phyloP scores from a whole-genome alignment of 1,140 invertebrate species.

The Caerostris darwini region DNA sequence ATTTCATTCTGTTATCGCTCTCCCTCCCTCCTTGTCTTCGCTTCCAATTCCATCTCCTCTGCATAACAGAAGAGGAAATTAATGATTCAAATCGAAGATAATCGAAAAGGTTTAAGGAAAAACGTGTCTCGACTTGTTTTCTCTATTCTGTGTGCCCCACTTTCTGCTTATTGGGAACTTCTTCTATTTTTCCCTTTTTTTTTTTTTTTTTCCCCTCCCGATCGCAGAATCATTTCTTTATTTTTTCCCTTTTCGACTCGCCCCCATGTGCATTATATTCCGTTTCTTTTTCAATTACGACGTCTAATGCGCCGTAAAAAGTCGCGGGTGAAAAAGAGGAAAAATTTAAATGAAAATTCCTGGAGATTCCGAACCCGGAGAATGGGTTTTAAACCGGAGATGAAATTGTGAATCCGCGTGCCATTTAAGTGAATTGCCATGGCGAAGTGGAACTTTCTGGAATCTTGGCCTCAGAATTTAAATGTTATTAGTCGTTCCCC shows the following conservation, averaged over 20 bases:
- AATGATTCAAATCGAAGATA: constrained; percentile 72
- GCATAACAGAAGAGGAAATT: constrained; percentile 52
- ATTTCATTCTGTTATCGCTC: constrained; percentile 38
- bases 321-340: background rate
- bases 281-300: background rate
- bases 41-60: constrained; percentile 45
- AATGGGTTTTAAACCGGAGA: constrained; percentile 5
- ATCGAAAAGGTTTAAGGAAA: constrained; percentile 74
- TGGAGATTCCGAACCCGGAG: background rate
- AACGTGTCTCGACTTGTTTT: constrained; percentile 72
- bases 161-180: background rate
- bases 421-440: background rate
- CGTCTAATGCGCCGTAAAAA: constrained; percentile 32
- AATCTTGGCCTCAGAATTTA: background rate
- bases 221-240: constrained; percentile 6
- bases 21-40: background rate
- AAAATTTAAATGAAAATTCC: background rate
- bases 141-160: background rate
- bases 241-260: background rate
- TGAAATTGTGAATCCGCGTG: background rate
- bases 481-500: background rate
- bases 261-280: background rate
- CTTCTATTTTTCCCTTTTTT: background rate
- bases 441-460: background rate
- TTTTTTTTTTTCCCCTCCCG: background rate